Conservation (phyloP, 2,113 vertebrate genomes). For the Leptobrachium ailaonicum region DNA sequence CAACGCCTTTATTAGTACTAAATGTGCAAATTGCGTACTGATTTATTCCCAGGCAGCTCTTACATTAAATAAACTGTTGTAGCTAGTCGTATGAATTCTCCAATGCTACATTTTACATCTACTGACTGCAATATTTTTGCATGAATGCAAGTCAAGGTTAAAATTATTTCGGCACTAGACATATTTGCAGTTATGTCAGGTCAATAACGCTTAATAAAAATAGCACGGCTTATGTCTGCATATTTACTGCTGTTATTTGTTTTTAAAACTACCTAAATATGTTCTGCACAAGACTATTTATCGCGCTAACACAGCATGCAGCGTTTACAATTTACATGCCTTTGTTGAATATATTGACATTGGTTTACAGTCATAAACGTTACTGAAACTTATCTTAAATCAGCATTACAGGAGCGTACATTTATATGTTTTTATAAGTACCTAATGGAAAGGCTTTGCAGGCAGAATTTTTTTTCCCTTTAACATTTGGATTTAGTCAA, state of each 20-base stretch:
- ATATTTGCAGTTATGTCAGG: conserved; percentile 28
- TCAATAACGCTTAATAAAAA: conserved; percentile 46
- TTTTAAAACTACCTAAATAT: conserved; percentile 43
- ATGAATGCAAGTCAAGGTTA: conserved; percentile 30
- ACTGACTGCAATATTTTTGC: conserved; percentile 25
- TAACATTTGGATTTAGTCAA: conserved; percentile 38
- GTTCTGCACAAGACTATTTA: conserved; percentile 36
- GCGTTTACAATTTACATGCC: conserved; percentile 38
- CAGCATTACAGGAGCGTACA: conserved; percentile 24
- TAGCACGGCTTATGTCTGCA: conserved; percentile 21
- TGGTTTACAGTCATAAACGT: conserved; percentile 43
- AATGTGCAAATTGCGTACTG: too few relatives aligned
- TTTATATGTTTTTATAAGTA: conserved; percentile 46
- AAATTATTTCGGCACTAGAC: conserved; percentile 37
- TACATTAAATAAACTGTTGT: not conserved
- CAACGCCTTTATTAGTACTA: too few relatives aligned
- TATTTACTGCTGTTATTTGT: conserved; percentile 42
- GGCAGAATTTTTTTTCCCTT: conserved; percentile 18
- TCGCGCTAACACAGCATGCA: conserved; percentile 43
- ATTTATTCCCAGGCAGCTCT: not conserved
- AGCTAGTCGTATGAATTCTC: not conserved
- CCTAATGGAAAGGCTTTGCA: conserved; percentile 37
- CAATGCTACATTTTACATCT: conserved; percentile 23
- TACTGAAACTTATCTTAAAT: conserved; percentile 47
- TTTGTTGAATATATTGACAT: conserved; percentile 44